These are phyloP conservation scores for Torymus tubicola DNA, from an alignment of 2,888 invertebrate species.

Conservation along the genomic window DNA sequence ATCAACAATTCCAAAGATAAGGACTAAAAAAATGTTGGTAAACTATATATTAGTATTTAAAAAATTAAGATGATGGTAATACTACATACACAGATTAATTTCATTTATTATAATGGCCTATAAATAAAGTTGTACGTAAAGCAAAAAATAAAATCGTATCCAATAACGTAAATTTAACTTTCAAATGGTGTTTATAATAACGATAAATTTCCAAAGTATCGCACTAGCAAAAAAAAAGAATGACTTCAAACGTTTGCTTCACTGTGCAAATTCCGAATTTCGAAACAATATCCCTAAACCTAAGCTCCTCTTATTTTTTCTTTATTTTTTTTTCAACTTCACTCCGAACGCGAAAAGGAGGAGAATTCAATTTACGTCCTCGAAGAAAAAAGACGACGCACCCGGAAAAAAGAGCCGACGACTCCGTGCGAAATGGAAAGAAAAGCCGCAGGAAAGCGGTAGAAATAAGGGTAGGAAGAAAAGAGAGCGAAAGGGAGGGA, in stretches of 20 bases:
- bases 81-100: too few species aligned
- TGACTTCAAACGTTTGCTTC: background rate
- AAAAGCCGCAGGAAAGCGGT: conserved; percentile 1
- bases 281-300: background rate
- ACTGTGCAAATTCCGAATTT: background rate
- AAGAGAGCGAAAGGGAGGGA: conserved; percentile 6
- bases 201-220: too few species aligned
- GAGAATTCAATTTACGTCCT: conserved; percentile 25
- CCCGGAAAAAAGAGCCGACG: conserved; percentile 4
- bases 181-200: too few species aligned
- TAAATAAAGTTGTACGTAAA: too few species aligned
- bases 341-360: conserved; percentile 6
- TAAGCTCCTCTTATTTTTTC: background rate
- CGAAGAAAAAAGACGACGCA: background rate
- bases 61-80: too few species aligned
- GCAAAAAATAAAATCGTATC: too few species aligned
- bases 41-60: too few species aligned
- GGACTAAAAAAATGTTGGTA: too few species aligned
- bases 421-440: background rate
- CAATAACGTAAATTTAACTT: too few species aligned
- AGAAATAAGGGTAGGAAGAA: conserved; percentile 11
- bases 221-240: too few species aligned
- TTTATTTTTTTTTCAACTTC: background rate
- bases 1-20: too few species aligned
- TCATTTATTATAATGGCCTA: too few species aligned